Evolutionary conservation across 1,140 invertebrate genomes (phyloP), one percentile per base, ranked within the genome.

Genomic region (Akabosia matsudoensis): DNA sequence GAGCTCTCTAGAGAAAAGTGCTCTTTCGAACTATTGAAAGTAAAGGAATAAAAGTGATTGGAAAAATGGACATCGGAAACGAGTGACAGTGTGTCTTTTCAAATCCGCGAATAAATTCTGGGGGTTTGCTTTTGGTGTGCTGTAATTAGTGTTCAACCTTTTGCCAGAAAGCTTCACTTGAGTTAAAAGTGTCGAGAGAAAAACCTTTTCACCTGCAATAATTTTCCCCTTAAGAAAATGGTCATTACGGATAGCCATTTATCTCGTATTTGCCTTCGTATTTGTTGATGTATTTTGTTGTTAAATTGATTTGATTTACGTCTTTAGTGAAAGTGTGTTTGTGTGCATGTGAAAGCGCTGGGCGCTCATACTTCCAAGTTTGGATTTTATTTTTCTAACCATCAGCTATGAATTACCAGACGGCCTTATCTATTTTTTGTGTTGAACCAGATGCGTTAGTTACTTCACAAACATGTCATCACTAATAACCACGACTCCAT

Each of bases 351-450:
- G 37, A 45, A 10, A 18, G 37, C 37, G 37, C 37, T 45, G 37
- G 37, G 37, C 37, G 37, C 37, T 45, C 37, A n/a, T 56, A 56
- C 54, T 24, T 3, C 28, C 28, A 30, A 67, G 10, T 67, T 4
- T 67, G 61, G 61, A n/a, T n/a, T n/a, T n/a, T n/a, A n/a, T n/a
- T n/a, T n/a, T n/a, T n/a, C n/a, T 56, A 56, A 16, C 54, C 54
- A 45, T 10, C 54, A 56, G 24, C 54, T n/a, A n/a, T n/a, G n/a
- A 56, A n/a, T 22, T 56, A 56, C 54, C 54, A 56, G 24, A 56
- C 54, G 54, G 54, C 54, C 54, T 56, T 56, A 56, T 56, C 14
- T 56, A 56, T 18, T 45, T 45, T 7, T 56, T 56, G 54, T 56
- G 10, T 13, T 56, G 54, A 56, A 56, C 37, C 37, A n/a, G n/a